phyloP scores from a whole-genome alignment of 1,140 invertebrate species.

The Zaprionus lachaisei region DNA sequence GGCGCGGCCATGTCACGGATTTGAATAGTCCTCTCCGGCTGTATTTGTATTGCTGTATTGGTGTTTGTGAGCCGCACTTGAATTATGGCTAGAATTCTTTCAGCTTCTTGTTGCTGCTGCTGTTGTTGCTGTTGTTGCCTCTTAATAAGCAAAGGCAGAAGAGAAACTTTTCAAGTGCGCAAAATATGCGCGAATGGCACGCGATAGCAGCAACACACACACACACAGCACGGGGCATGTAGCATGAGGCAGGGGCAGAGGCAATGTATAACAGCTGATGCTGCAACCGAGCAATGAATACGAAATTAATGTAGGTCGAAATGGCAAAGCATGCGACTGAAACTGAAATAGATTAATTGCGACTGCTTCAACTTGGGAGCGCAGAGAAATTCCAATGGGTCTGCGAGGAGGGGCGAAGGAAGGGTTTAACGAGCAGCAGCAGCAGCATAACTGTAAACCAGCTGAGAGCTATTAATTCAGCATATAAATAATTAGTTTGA shows the following conservation, averaged over 20 bases:
- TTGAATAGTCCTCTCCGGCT: constrained; percentile 24
- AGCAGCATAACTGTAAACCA: constrained; percentile 23
- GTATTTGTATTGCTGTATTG: constrained; percentile 45
- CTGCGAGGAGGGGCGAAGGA: too few species aligned
- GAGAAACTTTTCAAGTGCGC: constrained; percentile 76
- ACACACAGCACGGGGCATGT: background rate
- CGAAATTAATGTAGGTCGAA: constrained; percentile 81
- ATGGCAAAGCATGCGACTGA: constrained; percentile 69
- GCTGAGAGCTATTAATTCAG: constrained; percentile 49
- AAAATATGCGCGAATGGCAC: constrained; percentile 73
- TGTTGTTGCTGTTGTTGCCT: constrained; percentile 32
- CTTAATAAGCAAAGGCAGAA: constrained; percentile 71
- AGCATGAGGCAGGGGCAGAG: background rate
- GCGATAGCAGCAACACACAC: constrained; percentile 23
- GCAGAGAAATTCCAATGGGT: background rate
- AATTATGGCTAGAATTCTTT: constrained; percentile 73
- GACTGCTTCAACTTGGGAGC: constrained; percentile 48
- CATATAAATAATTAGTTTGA: constrained; percentile 46
- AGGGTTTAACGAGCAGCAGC: background rate
- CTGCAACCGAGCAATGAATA: constrained; percentile 74
- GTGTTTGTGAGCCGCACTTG: constrained; percentile 61
- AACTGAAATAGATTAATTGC: constrained; percentile 80
- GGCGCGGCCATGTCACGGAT: constrained; percentile 59
- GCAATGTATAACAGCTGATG: constrained; percentile 61
- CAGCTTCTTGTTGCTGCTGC: constrained; percentile 32